Percentiles rank a stretch among this genome's conserved stretches.
phyloP scores from a whole-genome alignment of 2,888 invertebrate genomes.

The Acrobasis suavella region DNA sequence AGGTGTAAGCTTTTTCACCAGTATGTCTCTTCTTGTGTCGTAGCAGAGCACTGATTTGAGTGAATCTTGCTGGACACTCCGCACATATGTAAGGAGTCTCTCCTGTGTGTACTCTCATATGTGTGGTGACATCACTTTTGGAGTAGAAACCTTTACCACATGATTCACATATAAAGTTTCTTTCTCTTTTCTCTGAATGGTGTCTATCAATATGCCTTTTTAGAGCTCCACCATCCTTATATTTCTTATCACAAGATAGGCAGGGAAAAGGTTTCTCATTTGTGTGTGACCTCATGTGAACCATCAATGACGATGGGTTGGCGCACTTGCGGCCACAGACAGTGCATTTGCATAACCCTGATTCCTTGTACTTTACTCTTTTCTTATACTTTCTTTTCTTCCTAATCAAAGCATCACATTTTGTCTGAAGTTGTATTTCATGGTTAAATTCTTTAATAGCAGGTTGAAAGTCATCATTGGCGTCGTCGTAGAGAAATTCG shows the following conservation, averaged over 20 bases:
- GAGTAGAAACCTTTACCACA: conserved; percentile 69
- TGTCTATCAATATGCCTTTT: conserved; percentile 58
- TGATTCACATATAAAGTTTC: conserved; percentile 62
- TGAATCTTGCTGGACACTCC: conserved; percentile 55
- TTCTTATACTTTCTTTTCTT: conserved; percentile 38
- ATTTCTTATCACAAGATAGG: conserved; percentile 57
- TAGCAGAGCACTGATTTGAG: conserved; percentile 56
- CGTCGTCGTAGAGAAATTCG: conserved; percentile 32
- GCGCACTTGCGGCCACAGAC: conserved; percentile 51
- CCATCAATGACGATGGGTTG: conserved; percentile 49
- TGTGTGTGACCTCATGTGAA: conserved; percentile 62
- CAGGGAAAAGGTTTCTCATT: conserved; percentile 57
- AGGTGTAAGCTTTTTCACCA: conserved; percentile 53
- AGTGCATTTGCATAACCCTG: conserved; percentile 41
- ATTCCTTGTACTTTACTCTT: conserved; percentile 34
- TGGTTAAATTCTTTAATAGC: conserved; percentile 21
- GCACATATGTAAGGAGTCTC: conserved; percentile 68
- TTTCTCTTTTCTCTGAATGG: conserved; percentile 49
- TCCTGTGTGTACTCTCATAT: conserved; percentile 66
- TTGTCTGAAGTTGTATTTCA: conserved; percentile 23
- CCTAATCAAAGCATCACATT: conserved; percentile 25
- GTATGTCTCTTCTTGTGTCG: conserved; percentile 60
- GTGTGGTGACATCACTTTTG: conserved; percentile 57
- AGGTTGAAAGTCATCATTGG: conserved; percentile 31
- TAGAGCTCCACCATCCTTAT: conserved; percentile 55